Percentiles rank a stretch among this genome's conserved stretches.
These are phyloP conservation scores for Xenops minutus DNA, from an alignment of 2,797 vertebrate genomes.

Conservation along the genomic window DNA sequence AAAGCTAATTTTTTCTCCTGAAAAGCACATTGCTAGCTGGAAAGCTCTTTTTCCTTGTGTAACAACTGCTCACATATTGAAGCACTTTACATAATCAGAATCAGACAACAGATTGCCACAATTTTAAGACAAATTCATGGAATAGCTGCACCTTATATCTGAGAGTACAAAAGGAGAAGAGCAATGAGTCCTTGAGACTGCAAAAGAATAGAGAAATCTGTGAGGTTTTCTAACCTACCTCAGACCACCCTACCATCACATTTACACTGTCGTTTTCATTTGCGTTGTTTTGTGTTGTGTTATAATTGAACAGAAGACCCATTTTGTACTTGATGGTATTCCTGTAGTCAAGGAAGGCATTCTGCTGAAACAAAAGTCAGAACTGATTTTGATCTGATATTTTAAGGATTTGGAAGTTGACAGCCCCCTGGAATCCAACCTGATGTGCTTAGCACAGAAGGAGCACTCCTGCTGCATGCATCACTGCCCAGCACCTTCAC, in stretches of 20 bases:
- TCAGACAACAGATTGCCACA: fast-evolving
- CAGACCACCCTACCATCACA: not conserved
- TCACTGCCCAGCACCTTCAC: not conserved
- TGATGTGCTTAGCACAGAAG: not conserved
- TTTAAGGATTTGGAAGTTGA: not conserved
- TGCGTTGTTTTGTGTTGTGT: not conserved
- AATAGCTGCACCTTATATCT: not conserved
- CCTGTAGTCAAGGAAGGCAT: not conserved
- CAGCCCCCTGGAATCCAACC: not conserved
- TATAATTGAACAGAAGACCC: not conserved
- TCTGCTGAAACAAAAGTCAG: not conserved
- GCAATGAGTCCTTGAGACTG: not conserved
- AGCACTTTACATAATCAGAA: not conserved
- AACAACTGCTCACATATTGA: not conserved
- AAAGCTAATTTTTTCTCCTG: not conserved
- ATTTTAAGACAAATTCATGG: not conserved
- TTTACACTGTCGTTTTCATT: not conserved
- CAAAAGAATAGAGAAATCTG: not conserved
- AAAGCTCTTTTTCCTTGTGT: not conserved
- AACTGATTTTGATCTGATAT: not conserved
- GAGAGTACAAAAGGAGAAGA: not conserved
- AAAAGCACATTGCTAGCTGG: not conserved
- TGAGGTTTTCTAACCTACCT: not conserved
- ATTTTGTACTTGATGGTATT: not conserved
- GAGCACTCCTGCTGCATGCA: not conserved